These are phyloP conservation scores for Cryptotermes secundus DNA, from an alignment of 1,140 invertebrate species.

Conservation along the genomic window DNA sequence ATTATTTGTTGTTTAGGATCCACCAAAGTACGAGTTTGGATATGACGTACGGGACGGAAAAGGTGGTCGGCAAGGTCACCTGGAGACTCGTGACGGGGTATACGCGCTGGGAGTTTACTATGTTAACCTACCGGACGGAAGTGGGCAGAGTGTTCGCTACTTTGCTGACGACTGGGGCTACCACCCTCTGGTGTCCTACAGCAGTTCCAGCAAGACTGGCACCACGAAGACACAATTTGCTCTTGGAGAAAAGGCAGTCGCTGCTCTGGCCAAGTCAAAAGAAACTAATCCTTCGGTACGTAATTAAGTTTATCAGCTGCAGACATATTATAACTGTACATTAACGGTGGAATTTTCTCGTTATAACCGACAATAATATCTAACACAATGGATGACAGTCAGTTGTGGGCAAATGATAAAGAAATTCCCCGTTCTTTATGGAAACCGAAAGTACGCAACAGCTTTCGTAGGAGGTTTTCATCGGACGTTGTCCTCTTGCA, in stretches of 20 bases:
- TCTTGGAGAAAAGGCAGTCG: slow-evolving; percentile 56
- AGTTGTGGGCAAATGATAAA: too few species aligned
- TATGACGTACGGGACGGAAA: slow-evolving; percentile 51
- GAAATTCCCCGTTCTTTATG: too few species aligned
- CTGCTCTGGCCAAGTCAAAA: slow-evolving; percentile 45
- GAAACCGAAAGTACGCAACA: too few species aligned
- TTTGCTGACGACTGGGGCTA: slow-evolving; percentile 62
- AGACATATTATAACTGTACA: too few species aligned
- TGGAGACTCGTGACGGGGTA: slow-evolving; percentile 53
- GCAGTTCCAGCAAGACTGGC: slow-evolving; percentile 46
- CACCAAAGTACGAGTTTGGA: slow-evolving; percentile 53
- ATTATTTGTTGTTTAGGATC: slow-evolving; percentile 48
- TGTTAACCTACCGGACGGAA: slow-evolving; percentile 40
- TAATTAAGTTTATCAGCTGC: background rate
- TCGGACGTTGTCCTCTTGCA: too few species aligned
- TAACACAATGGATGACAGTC: too few species aligned
- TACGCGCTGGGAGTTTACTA: slow-evolving; percentile 55
- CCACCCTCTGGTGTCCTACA: slow-evolving; percentile 60
- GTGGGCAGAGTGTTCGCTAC: slow-evolving; percentile 56
- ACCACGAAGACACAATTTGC: slow-evolving; percentile 51
- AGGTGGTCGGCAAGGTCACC: slow-evolving; percentile 54
- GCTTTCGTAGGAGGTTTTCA: too few species aligned
- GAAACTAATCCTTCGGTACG: background rate
- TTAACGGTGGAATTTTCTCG: too few species aligned
- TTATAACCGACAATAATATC: too few species aligned